Percentiles rank a stretch among this genome's conserved stretches.
Evolutionary conservation across 2,113 vertebrate species (phyloP).

Genomic region (Anas platyrhynchos): DNA sequence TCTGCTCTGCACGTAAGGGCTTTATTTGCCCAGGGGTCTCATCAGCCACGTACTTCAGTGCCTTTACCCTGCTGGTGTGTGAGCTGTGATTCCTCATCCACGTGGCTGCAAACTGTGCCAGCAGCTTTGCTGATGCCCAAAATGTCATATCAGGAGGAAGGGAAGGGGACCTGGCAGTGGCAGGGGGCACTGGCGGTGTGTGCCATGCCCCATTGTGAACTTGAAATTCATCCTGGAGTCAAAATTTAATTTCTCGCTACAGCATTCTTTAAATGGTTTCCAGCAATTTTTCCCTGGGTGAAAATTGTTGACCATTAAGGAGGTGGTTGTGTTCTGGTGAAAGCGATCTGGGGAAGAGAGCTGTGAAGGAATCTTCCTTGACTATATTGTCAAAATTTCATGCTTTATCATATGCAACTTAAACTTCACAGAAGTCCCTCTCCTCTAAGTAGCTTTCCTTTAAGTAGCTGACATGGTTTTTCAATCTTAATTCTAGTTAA

Average conservation of each 20-base stretch:
- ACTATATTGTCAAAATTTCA: background rate
- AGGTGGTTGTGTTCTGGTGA: background rate
- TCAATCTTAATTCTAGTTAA: background rate
- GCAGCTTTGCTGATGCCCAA: background rate
- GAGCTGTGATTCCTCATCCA: background rate
- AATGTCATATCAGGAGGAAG: background rate
- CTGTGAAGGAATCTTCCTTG: background rate
- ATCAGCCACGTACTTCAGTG: background rate
- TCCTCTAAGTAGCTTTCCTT: background rate
- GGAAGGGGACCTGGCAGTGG: background rate
- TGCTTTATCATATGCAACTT: background rate
- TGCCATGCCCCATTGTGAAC: background rate
- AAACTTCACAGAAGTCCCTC: background rate
- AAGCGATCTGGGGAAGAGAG: background rate
- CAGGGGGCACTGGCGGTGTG: background rate
- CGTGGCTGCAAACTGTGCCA: background rate
- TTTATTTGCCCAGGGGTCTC: background rate
- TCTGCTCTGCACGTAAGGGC: background rate
- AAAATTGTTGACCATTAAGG: background rate
- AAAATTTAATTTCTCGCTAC: background rate
- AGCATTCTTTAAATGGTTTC: background rate
- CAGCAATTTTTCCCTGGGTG: background rate
- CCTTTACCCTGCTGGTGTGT: background rate
- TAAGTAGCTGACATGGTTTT: background rate
- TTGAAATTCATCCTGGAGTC: background rate